A percentile compares a stretch with the other conserved stretches of the same genome.
Conservation (phyloP, 2,797 vertebrate genomes). For the Trachops cirrhosus region DNA sequence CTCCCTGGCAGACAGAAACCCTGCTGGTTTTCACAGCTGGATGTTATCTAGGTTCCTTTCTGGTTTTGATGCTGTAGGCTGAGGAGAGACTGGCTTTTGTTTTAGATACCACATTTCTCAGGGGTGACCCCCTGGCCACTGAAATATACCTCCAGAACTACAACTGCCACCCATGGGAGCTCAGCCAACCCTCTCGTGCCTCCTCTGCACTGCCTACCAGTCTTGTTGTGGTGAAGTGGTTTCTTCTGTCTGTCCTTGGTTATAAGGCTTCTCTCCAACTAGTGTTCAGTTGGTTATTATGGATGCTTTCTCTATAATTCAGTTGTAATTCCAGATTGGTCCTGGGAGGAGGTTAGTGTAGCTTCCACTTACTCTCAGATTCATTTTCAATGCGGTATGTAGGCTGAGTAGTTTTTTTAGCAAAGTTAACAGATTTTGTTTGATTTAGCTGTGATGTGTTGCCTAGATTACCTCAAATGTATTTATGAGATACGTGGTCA, state of each 20-base stretch:
- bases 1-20: too few species aligned
- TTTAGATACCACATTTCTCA: too few species aligned
- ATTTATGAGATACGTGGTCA: conserved; percentile 20
- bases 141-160: too few species aligned
- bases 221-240: too few species aligned
- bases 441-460: neutral
- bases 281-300: neutral
- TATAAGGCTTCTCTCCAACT: neutral
- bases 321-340: neutral
- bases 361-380: neutral
- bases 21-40: too few species aligned
- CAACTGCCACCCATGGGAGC: too few species aligned
- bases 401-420: neutral
- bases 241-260: neutral
- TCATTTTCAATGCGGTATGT: conserved; percentile 17
- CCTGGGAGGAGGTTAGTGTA: neutral
- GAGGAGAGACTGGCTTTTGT: too few species aligned
- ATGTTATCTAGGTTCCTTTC: too few species aligned
- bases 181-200: too few species aligned
- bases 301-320: neutral
- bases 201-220: too few species aligned
- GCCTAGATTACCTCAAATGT: conserved; percentile 7
- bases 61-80: too few species aligned
- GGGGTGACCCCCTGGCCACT: too few species aligned
- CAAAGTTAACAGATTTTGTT: neutral